phyloP scores from a whole-genome alignment of 2,797 vertebrate genomes.

The Helicolenus hilgendorfi region DNA sequence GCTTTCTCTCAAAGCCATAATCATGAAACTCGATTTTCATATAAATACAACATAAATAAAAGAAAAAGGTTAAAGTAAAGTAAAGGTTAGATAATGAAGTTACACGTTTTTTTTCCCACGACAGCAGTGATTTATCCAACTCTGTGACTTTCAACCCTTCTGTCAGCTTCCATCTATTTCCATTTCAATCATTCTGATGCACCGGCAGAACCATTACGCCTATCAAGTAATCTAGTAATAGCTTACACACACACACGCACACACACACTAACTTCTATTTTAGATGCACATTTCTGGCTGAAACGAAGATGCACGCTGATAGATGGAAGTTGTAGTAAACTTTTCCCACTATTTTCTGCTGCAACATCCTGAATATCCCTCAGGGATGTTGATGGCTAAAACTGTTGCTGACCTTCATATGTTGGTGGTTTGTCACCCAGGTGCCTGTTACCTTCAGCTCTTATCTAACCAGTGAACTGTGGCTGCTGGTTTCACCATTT shows the following conservation, averaged over 20 bases:
- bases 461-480: neutral
- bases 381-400: neutral
- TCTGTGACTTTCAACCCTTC: slow-evolving; percentile 52
- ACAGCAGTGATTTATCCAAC: slow-evolving; percentile 48
- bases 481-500: neutral
- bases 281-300: neutral
- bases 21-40: slow-evolving; percentile 22
- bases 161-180: slow-evolving; percentile 64
- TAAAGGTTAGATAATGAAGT: slow-evolving; percentile 46
- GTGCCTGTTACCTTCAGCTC: neutral
- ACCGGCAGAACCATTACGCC: slow-evolving; percentile 54
- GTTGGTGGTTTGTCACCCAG: neutral
- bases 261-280: neutral
- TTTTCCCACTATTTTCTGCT: neutral
- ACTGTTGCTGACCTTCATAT: neutral
- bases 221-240: slow-evolving; percentile 62
- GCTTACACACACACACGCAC: slow-evolving; percentile 10
- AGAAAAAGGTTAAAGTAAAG: slow-evolving; percentile 35
- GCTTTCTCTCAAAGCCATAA: slow-evolving; percentile 28
- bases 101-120: neutral
- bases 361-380: neutral
- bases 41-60: slow-evolving; percentile 1
- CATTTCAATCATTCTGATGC: slow-evolving; percentile 68
- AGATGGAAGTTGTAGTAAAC: neutral
- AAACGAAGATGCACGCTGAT: slow-evolving; percentile 10